Evolutionary conservation across 2,113 vertebrate species (phyloP).

Genomic region (Proterorhinus semilunaris): DNA sequence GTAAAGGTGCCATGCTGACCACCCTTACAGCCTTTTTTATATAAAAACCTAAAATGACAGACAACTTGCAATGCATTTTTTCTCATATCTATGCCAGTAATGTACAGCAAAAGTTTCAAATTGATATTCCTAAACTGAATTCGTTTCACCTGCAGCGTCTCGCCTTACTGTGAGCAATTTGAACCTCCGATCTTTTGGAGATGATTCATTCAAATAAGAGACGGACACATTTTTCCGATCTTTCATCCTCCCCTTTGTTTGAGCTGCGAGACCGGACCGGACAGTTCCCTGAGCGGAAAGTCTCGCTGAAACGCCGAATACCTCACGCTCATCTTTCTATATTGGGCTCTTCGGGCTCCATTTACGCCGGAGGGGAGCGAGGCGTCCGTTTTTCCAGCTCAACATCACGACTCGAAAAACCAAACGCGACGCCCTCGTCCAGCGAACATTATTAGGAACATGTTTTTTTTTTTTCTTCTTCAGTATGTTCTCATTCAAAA

Average conservation of each 20-base stretch:
- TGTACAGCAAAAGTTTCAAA: too few relatives aligned
- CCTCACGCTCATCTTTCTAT: conserved; percentile 57
- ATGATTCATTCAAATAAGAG: too few relatives aligned
- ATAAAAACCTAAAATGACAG: too few relatives aligned
- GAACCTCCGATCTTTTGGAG: too few relatives aligned
- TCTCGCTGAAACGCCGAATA: conserved; percentile 56
- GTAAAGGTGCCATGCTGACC: too few relatives aligned
- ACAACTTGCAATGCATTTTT: too few relatives aligned
- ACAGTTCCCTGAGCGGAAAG: conserved; percentile 40
- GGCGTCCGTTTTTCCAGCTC: conserved; percentile 59
- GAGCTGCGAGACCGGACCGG: neutral
- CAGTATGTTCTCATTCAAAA: conserved; percentile 17
- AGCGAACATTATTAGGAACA: too few relatives aligned
- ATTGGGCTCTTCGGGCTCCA: conserved; percentile 54
- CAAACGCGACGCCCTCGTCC: conserved; percentile 18
- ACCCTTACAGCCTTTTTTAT: too few relatives aligned
- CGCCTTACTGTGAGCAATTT: too few relatives aligned
- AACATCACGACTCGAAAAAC: conserved; percentile 23
- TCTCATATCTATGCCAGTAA: too few relatives aligned
- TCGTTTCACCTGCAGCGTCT: too few relatives aligned
- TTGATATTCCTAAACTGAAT: too few relatives aligned
- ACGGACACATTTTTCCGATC: neutral
- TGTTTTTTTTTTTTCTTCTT: conserved; percentile 9
- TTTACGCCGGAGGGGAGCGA: conserved; percentile 48
- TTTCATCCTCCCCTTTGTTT: neutral